Evolutionary conservation across 2,888 invertebrate genomes (phyloP), one percentile per base, ranked within the genome.

Genomic region (Gymnoscelis rufifasciata): DNA sequence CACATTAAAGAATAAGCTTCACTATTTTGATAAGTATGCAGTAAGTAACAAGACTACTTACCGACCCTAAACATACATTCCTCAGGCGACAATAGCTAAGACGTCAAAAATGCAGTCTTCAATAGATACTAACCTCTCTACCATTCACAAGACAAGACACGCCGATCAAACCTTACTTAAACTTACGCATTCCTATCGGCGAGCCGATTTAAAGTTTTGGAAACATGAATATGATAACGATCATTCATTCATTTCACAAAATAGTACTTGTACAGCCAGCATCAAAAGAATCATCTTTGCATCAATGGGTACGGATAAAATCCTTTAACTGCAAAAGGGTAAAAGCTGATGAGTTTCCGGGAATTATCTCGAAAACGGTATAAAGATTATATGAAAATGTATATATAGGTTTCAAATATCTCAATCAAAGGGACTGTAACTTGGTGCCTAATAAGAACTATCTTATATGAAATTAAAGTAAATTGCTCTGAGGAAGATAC

Each of bases 101-200:
- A 73, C 71, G 71, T 80, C 79, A 83, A 83, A 78, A 79, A 75
- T 82, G 83, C 86, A 86, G 86, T 87, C 87, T 87, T 86, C 83
- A 74, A 67, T 81, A 80, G 78, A 83, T 83, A 82, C 81, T 71
- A 56, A 66, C 68, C 72, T 67, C 62, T 63, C 70, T 37, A 73
- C 64, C 71, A 64, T 58, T 70, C 73, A 71, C 74, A 58, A 73
- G 79, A 83, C 80, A 82, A 83, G 77, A 82, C 73, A 68, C 74
- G 82, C 80, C 83, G 71, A 71, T 66, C 64, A 61, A 65, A 57
- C 43, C 54, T 46, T 52, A 57, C 46, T 19, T 43, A 27, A 43
- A 47, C 29, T 12, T 43, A 52, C 50, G 44, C 35, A 35, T 10
- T 15, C 19, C 35, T 10, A 10, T 19, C 10, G 3, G 5, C 14